These are phyloP conservation scores for Myopa testacea DNA, from an alignment of 2,888 invertebrate genomes.

Conservation along the genomic window DNA sequence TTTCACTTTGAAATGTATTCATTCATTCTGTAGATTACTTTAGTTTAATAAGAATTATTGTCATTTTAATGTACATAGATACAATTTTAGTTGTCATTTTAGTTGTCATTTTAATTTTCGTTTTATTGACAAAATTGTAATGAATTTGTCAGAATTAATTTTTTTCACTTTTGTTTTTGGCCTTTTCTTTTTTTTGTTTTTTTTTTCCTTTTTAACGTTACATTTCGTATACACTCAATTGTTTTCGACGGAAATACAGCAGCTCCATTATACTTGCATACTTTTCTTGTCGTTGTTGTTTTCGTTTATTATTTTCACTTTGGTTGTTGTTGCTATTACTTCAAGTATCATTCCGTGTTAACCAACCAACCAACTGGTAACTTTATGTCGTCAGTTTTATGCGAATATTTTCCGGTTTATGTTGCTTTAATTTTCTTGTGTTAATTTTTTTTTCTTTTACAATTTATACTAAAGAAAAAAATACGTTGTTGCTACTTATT, in stretches of 20 bases:
- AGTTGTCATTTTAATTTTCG: not conserved
- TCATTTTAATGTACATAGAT: no score
- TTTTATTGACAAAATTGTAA: not conserved
- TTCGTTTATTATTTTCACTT: not conserved
- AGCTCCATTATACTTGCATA: not conserved
- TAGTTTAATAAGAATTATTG: no score
- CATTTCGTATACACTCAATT: no score
- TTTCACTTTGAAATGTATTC: no score
- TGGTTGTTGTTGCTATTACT: no score
- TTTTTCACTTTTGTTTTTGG: not conserved
- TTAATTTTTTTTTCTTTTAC: not conserved
- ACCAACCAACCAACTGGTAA: slow-evolving; percentile 1
- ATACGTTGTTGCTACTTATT: not conserved
- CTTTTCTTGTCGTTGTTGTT: no score
- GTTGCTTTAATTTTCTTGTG: not conserved
- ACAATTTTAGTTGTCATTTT: not conserved
- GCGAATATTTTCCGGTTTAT: slow-evolving; percentile 22
- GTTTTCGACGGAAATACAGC: not conserved
- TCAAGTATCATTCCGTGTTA: not conserved
- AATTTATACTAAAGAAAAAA: not conserved
- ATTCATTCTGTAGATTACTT: no score
- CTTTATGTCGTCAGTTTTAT: slow-evolving; percentile 1
- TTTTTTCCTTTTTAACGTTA: no score
- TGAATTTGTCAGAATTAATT: not conserved
- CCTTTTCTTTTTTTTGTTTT: not conserved